A percentile compares a stretch with the other conserved stretches of the same genome.
phyloP scores from a whole-genome alignment of 2,113 vertebrate species.

The Sander vitreus region DNA sequence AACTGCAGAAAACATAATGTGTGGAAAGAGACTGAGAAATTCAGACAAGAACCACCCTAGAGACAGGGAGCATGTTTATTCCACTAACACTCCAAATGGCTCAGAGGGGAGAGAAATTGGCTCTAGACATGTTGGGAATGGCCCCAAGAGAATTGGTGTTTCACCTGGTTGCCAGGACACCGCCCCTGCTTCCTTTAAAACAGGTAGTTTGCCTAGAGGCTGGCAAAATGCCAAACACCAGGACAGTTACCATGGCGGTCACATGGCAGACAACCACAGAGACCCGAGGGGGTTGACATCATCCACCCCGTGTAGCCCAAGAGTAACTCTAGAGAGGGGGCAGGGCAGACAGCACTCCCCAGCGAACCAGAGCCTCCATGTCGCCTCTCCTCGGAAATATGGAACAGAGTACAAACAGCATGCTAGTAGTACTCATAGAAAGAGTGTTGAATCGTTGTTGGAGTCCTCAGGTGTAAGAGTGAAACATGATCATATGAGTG shows the following conservation, averaged over 20 bases:
- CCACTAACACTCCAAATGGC: constrained; percentile 37
- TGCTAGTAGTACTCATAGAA: constrained; percentile 28
- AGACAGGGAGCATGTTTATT: constrained; percentile 65
- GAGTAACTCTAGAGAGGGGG: constrained; percentile 87
- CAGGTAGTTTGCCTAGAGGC: constrained; percentile 84
- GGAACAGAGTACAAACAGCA: constrained; percentile 80
- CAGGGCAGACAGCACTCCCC: constrained; percentile 85
- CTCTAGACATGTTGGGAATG: constrained; percentile 77
- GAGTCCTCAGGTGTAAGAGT: constrained; percentile 36
- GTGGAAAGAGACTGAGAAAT: constrained; percentile 42
- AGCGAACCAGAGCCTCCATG: constrained; percentile 85
- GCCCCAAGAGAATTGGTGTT: constrained; percentile 47
- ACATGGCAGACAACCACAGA: constrained; percentile 60
- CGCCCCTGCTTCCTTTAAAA: constrained; percentile 63
- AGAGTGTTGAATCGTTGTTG: constrained; percentile 53
- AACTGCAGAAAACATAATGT: constrained; percentile 64
- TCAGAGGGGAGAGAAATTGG: constrained; percentile 69
- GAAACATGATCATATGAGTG: constrained; percentile 46
- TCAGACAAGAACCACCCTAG: constrained; percentile 44
- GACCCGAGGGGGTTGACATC: constrained; percentile 63
- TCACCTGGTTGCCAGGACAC: constrained; percentile 80
- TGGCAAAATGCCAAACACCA: constrained; percentile 78
- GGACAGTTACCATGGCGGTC: constrained; percentile 72
- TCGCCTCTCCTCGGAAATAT: constrained; percentile 88
- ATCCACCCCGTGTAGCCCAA: constrained; percentile 79